Base-by-base conservation (phyloP, 2,888 invertebrate genomes). In the Tipula confusa region DNA sequence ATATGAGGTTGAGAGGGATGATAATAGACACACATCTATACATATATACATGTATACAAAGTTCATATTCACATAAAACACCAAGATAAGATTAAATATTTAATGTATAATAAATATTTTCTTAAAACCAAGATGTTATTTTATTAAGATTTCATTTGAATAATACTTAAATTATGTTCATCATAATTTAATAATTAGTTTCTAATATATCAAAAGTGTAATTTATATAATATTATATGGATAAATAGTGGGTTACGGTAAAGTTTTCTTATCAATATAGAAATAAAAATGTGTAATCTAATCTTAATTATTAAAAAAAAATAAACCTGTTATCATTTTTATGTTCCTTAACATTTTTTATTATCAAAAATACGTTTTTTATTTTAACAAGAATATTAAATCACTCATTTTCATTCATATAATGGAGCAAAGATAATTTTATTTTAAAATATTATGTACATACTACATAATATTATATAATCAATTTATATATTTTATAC, bases 341-440 rank as follows among this genome's bases (percentile, higher is more conserved):
- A 64, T 18, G 64, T 64, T 64, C 18, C 64, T 64, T 64, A 24
- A 24, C 64, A 64, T 64, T 64, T 64, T 38, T 38, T 38, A 13
- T 64, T 64, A 64, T 64, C 64, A 64, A 64, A 24, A 64, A 64
- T 64, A 24, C 1, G 24, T 64, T 64, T n/a, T n/a, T 64, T 64
- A 64, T 24, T 64, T 64, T 3, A 64, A 64, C 7, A 15, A 43
- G 43, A 15, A 43, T n/a, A 43, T 24, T 24, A 9, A 64, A 64
- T 64, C n/a, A n/a, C n/a, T 64, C 24, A 64, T 64, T 64, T 64
- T 64, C 64, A 64, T 64, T 64, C 64, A 64, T 64, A n/a, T n/a
- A 64, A 64, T 24, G 18, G 9, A 0, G 24, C 13, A 43, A 6
- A 43, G 3, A 43, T n/a, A 43, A 43, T 43, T 2, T 24, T 43